Percentiles rank a stretch among this genome's conserved stretches.
These are phyloP conservation scores for Trematomus bernacchii DNA, from an alignment of 2,797 vertebrate species.

Conservation along the genomic window DNA sequence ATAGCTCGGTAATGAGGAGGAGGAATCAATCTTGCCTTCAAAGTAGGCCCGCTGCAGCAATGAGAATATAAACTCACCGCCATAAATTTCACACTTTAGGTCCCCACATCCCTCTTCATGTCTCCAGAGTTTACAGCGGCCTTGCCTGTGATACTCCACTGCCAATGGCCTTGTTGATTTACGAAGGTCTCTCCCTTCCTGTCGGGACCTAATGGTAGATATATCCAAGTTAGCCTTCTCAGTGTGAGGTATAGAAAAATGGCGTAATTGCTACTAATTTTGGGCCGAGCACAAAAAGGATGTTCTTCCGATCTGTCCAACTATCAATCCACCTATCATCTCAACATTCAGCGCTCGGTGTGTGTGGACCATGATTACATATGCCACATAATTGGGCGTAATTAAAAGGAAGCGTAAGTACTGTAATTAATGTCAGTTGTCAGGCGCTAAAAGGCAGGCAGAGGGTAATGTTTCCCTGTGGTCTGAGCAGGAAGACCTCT, in stretches of 20 bases:
- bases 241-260: slow-evolving; percentile 66
- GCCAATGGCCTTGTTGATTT: slow-evolving; percentile 62
- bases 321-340: slow-evolving; percentile 86
- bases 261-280: slow-evolving; percentile 84
- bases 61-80: slow-evolving; percentile 75
- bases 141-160: slow-evolving; percentile 61
- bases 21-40: slow-evolving; percentile 79
- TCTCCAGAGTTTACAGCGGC: slow-evolving; percentile 67
- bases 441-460: slow-evolving; percentile 74
- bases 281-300: slow-evolving; percentile 76
- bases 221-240: slow-evolving; percentile 68
- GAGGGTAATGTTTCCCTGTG: slow-evolving; percentile 75
- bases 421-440: slow-evolving; percentile 88
- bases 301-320: slow-evolving; percentile 77
- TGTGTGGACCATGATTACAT: slow-evolving; percentile 81
- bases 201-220: slow-evolving; percentile 60
- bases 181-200: slow-evolving; percentile 40
- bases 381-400: slow-evolving; percentile 83
- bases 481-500: slow-evolving; percentile 68
- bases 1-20: slow-evolving; percentile 78
- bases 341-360: slow-evolving; percentile 67
- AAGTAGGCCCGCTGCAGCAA: slow-evolving; percentile 72
- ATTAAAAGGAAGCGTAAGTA: slow-evolving; percentile 85
- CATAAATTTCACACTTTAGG: slow-evolving; percentile 74
- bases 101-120: slow-evolving; percentile 72